Base-by-base conservation (phyloP, 1,140 invertebrate genomes). In the Drosophila melanogaster region DNA sequence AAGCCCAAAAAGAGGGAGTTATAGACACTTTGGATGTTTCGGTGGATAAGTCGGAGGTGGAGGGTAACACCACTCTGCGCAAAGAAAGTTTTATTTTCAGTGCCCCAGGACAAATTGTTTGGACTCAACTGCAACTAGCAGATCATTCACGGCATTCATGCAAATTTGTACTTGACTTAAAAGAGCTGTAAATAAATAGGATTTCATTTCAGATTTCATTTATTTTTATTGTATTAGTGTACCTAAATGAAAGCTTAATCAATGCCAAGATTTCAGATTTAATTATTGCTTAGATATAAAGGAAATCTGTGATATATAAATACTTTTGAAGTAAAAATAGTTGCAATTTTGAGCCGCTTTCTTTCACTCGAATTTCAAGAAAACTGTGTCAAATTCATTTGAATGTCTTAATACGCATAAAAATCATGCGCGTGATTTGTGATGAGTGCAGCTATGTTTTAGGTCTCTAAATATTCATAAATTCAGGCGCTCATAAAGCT, bases 71-170 rank as follows among this genome's bases (percentile, higher is more conserved):
- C 11, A 33, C 49, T 33, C 43, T 65, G 59, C 67, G 71, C 70
- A 84, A 84, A 80, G 81, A 84, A 85, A 84, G 81, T 84, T 76
- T 84, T 71, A 51, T 73, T 74, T 74, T 64, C 35, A 19, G 51
- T 43, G 57, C 69, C 41, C 30, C 50, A 70, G 66, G 66, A 70
- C 49, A 41, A 40, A 19, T 4, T 38, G 65, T 41, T 40, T 11
- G 65, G 66, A 40, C 41, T 19, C 12, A 17, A 57, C 6, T 24
- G 1, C 30, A 37, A 30, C 19, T 30, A n/a, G 7, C 15, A 49
- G 24, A 61, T 74, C 71, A 67, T 51, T 43, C 51, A 67, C 35
- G 15, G 46, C 12, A n/a, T n/a, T 38, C 17, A 19, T 4, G 41
- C 4, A 43, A 43, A 43, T 41, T 41, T 1, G 4, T 4, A 5